A percentile compares a stretch with the other conserved stretches of the same genome.
Conservation (phyloP, 2,797 vertebrate genomes). For the Uromys caudimaculatus region DNA sequence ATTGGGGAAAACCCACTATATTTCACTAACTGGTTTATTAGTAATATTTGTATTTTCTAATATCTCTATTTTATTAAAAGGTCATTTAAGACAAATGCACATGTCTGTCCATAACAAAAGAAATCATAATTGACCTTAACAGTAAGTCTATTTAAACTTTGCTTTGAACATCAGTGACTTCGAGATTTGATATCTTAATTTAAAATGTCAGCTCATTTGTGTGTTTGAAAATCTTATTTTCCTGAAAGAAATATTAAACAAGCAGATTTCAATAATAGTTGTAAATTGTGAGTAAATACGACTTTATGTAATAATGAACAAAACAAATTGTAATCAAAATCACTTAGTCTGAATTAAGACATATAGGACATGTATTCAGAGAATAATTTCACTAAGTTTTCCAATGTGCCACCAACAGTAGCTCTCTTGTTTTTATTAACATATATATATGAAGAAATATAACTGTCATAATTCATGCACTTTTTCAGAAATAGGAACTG, state of each 20-base stretch:
- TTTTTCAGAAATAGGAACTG: neutral
- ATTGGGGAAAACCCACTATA: neutral
- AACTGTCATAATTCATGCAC: neutral
- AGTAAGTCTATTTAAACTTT: neutral
- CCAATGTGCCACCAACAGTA: neutral
- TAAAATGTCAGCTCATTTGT: neutral
- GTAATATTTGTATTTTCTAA: neutral
- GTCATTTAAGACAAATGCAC: neutral
- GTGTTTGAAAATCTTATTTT: neutral
- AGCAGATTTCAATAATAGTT: neutral
- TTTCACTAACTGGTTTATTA: neutral
- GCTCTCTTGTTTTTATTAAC: neutral
- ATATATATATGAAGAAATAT: neutral
- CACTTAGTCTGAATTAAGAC: neutral
- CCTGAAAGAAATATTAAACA: neutral
- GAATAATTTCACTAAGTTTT: neutral
- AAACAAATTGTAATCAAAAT: neutral
- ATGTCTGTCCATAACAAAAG: neutral
- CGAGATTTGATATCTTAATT: neutral
- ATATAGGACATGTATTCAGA: neutral
- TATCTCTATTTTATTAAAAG: neutral
- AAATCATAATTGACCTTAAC: neutral
- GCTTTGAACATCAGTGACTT: constrained; percentile 23
- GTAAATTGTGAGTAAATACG: neutral
- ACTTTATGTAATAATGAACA: neutral